These are phyloP conservation scores for Colletes gigas DNA, from an alignment of 1,140 invertebrate genomes.

Conservation along the genomic window DNA sequence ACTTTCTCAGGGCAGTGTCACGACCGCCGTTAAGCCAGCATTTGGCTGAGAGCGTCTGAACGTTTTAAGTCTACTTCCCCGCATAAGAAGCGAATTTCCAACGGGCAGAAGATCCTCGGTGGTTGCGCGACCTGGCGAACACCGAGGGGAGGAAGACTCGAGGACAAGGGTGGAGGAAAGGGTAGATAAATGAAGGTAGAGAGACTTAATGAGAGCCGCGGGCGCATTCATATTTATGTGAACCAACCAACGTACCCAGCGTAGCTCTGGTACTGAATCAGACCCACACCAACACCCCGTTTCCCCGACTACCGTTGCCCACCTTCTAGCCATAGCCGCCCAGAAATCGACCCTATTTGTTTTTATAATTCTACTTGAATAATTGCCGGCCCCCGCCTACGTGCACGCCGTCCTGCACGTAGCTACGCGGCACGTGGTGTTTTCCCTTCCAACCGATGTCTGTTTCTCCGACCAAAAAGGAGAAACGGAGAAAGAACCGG, in stretches of 20 bases:
- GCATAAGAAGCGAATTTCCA: constrained; percentile 52
- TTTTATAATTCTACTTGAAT: constrained; percentile 76
- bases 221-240: constrained; percentile 77
- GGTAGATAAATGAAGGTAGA: constrained; percentile 68
- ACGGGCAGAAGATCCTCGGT: constrained; percentile 38
- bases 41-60: constrained; percentile 37
- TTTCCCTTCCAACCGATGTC: neutral
- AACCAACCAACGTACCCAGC: constrained; percentile 63
- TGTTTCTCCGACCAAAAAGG: constrained; percentile 2
- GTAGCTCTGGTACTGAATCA: constrained; percentile 66
- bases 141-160: constrained; percentile 37
- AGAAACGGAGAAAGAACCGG: neutral
- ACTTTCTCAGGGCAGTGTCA: constrained; percentile 3
- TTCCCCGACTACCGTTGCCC: constrained; percentile 39
- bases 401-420: neutral
- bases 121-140: constrained; percentile 30
- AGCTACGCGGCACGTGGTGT: constrained; percentile 39
- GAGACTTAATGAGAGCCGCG: constrained; percentile 75
- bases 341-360: constrained; percentile 71
- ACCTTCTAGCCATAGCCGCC: constrained; percentile 42
- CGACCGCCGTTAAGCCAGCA: constrained; percentile 28
- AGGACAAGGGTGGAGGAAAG: constrained; percentile 45
- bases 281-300: constrained; percentile 58
- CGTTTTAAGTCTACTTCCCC: constrained; percentile 31
- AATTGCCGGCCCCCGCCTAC: constrained; percentile 62